Evolutionary conservation across 2,888 invertebrate genomes (phyloP), one percentile per base, ranked within the genome.

Genomic region (Dorcus hopei): DNA sequence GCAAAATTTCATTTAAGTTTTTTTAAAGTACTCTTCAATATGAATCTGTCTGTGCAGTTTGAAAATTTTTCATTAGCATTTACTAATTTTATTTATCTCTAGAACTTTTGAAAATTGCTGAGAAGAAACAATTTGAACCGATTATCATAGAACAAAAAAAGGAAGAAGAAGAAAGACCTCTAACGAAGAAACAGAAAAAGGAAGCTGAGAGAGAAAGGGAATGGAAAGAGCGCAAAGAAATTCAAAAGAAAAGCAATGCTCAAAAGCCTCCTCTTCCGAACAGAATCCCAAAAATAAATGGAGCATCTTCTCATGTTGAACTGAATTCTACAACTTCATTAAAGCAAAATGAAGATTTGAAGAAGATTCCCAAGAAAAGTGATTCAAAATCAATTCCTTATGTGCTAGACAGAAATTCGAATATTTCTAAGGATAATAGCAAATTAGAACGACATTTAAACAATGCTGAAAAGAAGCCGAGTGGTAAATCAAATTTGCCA

Each of bases 51-150:
- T 14, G 14, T 14, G 14, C 14, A 14, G 14, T n/a, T n/a, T n/a
- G n/a, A 14, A 14, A 14, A 14, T 14, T 14, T 14, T 14, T 14
- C 14, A 14, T 14, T 52, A 57, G 48, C 40, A 53, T 47, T 49
- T 16, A 43, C 26, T 33, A 33, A 33, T 14, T 42, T 52, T 14
- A 41, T 57, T 45, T 33, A 11, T 54, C 66, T 73, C 82, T 85
- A 68, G 86, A 90, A 57, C 75, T 95, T 19, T 75, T 95, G 3
- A 90, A 92, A 77, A 79, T 94, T 6, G 94, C 94, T 0, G 91
- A 89, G 67, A 86, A 90, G 71, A 93, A 93, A 72, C 93, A 93
- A 65, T 83, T 85, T 74, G 90, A 93, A 72, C 93, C 93, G 0
- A 74, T 93, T 2, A 82, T 86, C 33, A 77, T 87, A 57, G 83